Base-by-base conservation (phyloP, 1,140 invertebrate species). In the Cotesia chilonis region DNA sequence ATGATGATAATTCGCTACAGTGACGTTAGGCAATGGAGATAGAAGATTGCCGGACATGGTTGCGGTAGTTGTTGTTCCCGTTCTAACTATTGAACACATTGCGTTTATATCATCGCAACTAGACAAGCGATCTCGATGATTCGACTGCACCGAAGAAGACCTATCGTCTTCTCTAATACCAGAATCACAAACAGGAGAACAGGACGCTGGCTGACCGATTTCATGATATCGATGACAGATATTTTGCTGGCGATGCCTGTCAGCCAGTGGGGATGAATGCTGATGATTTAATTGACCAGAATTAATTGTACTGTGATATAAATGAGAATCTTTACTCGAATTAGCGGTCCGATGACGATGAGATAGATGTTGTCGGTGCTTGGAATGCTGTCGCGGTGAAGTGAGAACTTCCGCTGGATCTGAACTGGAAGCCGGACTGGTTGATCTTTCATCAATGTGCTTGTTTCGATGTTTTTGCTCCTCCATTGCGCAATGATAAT, bases 1-100 rank as follows among this genome's bases (percentile, higher is more conserved):
- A 70, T 84, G 84, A 73, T 84, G 82, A 73, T 81, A 66, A 63
- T 61, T 68, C 10, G 38, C 66, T 4, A 57, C 55, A 57, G 51
- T 67, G 17, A 28, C 38, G 7, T 67, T 72, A 10, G 52, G 63
- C 28, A 71, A 55, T 38, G 63, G 63, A 36, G 55, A 68, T 55
- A 38, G n/a, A 41, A 54, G 54, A 72, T 72, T 68, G 57, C 51
- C 10, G 14, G 65, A 55, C 36, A 68, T 20, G 9, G 54, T 68
- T 17, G 67, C 41, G 7, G 54, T 60, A 9, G 38, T 63, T 20
- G 57, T 68, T 38, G 67, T 59, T 37, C 4, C 63, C 35, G 35
- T 57, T 1, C 54, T 51, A 10, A 55, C 36, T 41, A 57, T 28
- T 68, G 71, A 59, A 17, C 65, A 67, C 60, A 55, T 64, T 28